A percentile compares a stretch with the other conserved stretches of the same genome.
phyloP scores from a whole-genome alignment of 2,113 vertebrate genomes.

The Pseudolaguvia tuberculata region DNA sequence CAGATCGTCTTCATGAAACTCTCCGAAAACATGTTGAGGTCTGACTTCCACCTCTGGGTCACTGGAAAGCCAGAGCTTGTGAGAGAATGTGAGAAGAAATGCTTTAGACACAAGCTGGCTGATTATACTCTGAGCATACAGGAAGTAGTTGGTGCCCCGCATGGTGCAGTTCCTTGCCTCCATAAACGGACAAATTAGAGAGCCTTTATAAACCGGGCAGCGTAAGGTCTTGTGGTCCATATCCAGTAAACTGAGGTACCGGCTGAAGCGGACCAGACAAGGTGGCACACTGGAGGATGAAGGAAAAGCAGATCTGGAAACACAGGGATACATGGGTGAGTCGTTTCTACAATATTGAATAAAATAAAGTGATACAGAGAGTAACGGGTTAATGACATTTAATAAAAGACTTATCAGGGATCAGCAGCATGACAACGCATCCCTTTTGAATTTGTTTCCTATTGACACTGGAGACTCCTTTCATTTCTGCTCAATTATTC shows the following conservation, averaged over 20 bases:
- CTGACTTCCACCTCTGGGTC: conserved; percentile 46
- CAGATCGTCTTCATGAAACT: conserved; percentile 17
- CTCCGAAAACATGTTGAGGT: background rate
- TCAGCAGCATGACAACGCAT: background rate
- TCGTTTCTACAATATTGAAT: background rate
- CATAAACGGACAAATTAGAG: conserved; percentile 71
- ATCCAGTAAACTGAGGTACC: conserved; percentile 84
- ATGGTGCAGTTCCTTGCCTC: conserved; percentile 77
- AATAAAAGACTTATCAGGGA: background rate
- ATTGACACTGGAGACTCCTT: conserved; percentile 4
- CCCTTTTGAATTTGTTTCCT: no score
- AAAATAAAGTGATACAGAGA: background rate
- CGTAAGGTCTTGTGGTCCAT: conserved; percentile 85
- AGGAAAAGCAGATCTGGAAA: conserved; percentile 65
- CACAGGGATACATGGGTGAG: background rate
- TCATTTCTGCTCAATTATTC: background rate
- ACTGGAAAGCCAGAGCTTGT: conserved; percentile 63
- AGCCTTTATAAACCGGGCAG: conserved; percentile 80
- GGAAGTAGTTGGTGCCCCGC: conserved; percentile 83
- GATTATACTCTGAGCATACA: conserved; percentile 82
- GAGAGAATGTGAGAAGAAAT: conserved; percentile 80
- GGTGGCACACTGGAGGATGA: conserved; percentile 61
- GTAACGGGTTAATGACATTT: background rate
- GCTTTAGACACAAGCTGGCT: conserved; percentile 78
- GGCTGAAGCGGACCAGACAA: conserved; percentile 79